phyloP scores from a whole-genome alignment of 2,888 invertebrate species.

The Limnephilus rhombicus region DNA sequence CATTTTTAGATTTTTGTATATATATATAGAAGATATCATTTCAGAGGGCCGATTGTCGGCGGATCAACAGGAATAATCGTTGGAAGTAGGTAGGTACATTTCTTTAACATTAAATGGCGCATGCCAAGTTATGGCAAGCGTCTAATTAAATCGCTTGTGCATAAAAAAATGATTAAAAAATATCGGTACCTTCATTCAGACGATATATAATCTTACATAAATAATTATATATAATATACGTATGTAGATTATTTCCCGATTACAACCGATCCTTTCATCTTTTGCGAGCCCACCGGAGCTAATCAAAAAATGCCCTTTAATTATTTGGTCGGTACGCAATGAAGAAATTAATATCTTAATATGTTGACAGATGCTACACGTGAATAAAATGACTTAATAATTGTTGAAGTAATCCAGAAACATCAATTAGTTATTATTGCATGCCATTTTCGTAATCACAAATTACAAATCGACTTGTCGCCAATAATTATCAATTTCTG shows the following conservation, averaged over 20 bases:
- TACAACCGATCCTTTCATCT: neutral
- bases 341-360: neutral
- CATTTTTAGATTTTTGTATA: no score
- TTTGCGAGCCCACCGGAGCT: neutral
- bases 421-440: neutral
- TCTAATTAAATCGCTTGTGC: neutral
- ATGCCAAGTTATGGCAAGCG: neutral
- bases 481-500: conserved; percentile 7
- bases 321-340: neutral
- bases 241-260: neutral
- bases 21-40: no score
- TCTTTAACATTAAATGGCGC: neutral
- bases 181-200: no score
- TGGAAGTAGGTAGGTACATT: neutral
- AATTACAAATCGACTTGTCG: conserved; percentile 29
- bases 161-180: neutral
- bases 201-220: neutral
- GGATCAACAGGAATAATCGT: no score
- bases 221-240: neutral
- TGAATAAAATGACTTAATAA: neutral
- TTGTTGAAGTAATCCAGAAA: neutral
- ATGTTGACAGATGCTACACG: neutral
- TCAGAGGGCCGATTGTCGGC: no score
- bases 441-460: neutral
- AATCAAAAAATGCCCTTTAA: neutral